phyloP scores from a whole-genome alignment of 2,797 vertebrate genomes.

The Cirrhinus molitorella region DNA sequence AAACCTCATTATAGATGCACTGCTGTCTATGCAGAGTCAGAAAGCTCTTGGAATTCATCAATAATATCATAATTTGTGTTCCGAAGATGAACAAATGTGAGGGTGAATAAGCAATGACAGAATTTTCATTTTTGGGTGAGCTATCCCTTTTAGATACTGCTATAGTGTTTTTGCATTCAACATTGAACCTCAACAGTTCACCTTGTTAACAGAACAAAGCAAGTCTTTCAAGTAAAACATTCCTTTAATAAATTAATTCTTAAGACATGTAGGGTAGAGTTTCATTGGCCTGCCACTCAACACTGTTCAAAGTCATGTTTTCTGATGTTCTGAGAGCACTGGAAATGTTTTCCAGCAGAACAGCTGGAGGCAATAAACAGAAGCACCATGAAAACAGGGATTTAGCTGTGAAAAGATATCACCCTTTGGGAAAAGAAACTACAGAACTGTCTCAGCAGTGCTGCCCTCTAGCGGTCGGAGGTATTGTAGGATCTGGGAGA shows the following conservation, averaged over 20 bases:
- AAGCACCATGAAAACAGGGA: not conserved
- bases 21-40: too few species aligned
- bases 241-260: not conserved
- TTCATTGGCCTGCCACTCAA: not conserved
- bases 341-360: not conserved
- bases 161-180: not conserved
- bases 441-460: not conserved
- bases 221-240: too few species aligned
- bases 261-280: not conserved
- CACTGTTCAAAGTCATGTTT: not conserved
- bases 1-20: too few species aligned
- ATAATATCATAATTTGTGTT: too few species aligned
- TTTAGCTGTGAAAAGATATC: not conserved
- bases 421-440: not conserved
- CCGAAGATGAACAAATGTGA: too few species aligned
- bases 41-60: too few species aligned
- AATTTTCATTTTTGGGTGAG: too few species aligned
- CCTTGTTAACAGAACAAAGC: not conserved
- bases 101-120: too few species aligned
- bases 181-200: not conserved
- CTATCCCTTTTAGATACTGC: too few species aligned
- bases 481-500: conserved; percentile 18
- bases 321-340: not conserved
- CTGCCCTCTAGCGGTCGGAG: conserved; percentile 53
- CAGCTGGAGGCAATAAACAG: not conserved